A percentile compares a stretch with the other conserved stretches of the same genome.
Conservation (phyloP, 2,113 vertebrate species). For the Puntigrus tetrazona region DNA sequence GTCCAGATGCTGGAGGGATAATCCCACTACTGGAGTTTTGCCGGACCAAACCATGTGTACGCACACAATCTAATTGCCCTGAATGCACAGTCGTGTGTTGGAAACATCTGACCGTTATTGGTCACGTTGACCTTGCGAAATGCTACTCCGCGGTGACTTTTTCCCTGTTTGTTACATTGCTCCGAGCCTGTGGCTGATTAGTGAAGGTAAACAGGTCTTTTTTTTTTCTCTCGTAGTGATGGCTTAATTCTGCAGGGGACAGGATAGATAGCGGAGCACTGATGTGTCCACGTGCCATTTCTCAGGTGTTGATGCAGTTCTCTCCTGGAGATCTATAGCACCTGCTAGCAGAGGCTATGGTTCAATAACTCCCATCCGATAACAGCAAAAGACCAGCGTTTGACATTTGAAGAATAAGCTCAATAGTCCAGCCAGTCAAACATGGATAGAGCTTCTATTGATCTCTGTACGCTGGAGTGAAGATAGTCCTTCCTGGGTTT, state of each 20-base stretch:
- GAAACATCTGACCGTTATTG: constrained; percentile 42
- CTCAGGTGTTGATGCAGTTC: constrained; percentile 52
- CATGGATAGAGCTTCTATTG: constrained; percentile 57
- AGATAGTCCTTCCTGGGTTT: constrained; percentile 31
- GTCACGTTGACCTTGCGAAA: constrained; percentile 27
- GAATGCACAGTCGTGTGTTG: constrained; percentile 14
- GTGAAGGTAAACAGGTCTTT: not conserved
- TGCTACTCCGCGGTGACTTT: constrained; percentile 6
- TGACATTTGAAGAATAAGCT: constrained; percentile 60
- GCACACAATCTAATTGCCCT: not conserved
- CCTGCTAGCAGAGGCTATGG: constrained; percentile 45
- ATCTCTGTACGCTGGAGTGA: constrained; percentile 49
- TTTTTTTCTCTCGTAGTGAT: constrained; percentile 2
- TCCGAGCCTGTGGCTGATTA: not conserved
- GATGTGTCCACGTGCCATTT: constrained; percentile 47
- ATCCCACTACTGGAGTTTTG: constrained; percentile 40
- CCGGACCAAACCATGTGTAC: not conserved
- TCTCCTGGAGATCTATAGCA: constrained; percentile 43
- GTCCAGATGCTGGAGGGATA: constrained; percentile 51
- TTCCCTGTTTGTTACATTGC: constrained; percentile 9
- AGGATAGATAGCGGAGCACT: not conserved
- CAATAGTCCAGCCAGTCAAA: constrained; percentile 57
- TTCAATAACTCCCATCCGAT: constrained; percentile 55
- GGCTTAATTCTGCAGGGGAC: constrained; percentile 14
- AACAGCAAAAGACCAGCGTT: constrained; percentile 57